Percentiles rank a stretch among this genome's conserved stretches.
phyloP scores from a whole-genome alignment of 2,888 invertebrate genomes.

The Falcaria lacertinaria region DNA sequence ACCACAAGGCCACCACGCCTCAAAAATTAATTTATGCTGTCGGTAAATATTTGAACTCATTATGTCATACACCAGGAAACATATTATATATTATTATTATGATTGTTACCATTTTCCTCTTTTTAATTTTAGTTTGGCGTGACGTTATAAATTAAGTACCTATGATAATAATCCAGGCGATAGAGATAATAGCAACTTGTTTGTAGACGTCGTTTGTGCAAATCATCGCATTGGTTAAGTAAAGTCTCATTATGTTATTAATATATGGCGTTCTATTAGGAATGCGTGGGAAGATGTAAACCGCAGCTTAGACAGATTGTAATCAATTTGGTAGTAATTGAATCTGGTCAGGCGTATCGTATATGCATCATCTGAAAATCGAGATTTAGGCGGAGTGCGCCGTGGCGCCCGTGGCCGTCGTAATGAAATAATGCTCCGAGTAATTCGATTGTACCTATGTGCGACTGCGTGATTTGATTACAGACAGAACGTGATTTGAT shows the following conservation, averaged over 20 bases:
- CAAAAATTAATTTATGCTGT: too few species aligned
- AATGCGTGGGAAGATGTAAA: constrained; percentile 35
- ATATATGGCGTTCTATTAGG: constrained; percentile 7
- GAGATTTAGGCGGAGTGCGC: constrained; percentile 35
- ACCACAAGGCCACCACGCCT: too few species aligned
- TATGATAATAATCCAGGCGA: background rate
- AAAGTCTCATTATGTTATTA: background rate
- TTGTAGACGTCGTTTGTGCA: background rate
- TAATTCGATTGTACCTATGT: constrained; percentile 36
- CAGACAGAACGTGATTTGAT: constrained; percentile 2
- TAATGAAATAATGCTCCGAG: constrained; percentile 50
- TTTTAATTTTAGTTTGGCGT: background rate
- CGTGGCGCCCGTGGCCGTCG: constrained; percentile 23
- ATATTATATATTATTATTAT: too few species aligned
- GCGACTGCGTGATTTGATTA: constrained; percentile 8
- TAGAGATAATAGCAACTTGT: background rate
- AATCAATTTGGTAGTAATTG: constrained; percentile 70
- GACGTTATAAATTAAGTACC: background rate
- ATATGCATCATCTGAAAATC: constrained; percentile 51
- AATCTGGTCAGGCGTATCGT: constrained; percentile 59
- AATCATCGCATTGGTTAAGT: background rate
- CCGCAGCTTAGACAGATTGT: constrained; percentile 51
- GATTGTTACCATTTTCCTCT: too few species aligned
- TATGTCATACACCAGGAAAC: too few species aligned
- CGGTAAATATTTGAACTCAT: too few species aligned